phyloP scores from a whole-genome alignment of 2,113 vertebrate species.

The Salvelinus alpinus region DNA sequence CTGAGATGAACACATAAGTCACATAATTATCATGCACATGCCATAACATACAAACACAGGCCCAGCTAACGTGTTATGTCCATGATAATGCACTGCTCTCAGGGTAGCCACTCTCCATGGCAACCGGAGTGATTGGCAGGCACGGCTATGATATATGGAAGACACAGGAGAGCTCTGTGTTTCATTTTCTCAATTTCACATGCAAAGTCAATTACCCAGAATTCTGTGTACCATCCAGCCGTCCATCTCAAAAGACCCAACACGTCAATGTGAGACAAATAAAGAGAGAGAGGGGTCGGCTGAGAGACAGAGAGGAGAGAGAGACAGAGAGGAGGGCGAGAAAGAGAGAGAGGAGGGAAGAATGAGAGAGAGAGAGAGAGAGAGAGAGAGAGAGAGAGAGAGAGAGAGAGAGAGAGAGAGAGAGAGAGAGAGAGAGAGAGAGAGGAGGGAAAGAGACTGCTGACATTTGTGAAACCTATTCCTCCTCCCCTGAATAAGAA shows the following conservation, averaged over 20 bases:
- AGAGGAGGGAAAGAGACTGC: conserved; percentile 41
- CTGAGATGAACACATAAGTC: conserved; percentile 9
- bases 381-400: too few relatives aligned
- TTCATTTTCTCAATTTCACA: conserved; percentile 89
- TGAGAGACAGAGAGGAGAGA: conserved; percentile 18
- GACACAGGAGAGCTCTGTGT: conserved; percentile 79
- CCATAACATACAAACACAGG: conserved; percentile 66
- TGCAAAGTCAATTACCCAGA: conserved; percentile 82
- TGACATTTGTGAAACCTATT: conserved; percentile 77
- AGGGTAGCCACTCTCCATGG: conserved; percentile 48
- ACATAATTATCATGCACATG: conserved; percentile 59
- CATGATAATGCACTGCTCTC: conserved; percentile 81
- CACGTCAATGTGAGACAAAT: conserved; percentile 36
- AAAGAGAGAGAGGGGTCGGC: conserved; percentile 3
- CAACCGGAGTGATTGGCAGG: conserved; percentile 87
- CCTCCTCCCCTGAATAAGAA: conserved; percentile 73
- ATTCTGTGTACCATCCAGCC: conserved; percentile 78
- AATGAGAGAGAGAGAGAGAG: too few relatives aligned
- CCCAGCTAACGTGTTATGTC: conserved; percentile 76
- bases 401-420: conserved; percentile 23
- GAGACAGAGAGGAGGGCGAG: conserved; percentile 23
- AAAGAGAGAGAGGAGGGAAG: neutral
- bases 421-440: conserved; percentile 12
- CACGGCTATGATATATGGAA: conserved; percentile 76
- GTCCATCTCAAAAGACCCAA: conserved; percentile 45